These are phyloP conservation scores for Calosoma granatense DNA, from an alignment of 1,140 invertebrate genomes.

Conservation along the genomic window DNA sequence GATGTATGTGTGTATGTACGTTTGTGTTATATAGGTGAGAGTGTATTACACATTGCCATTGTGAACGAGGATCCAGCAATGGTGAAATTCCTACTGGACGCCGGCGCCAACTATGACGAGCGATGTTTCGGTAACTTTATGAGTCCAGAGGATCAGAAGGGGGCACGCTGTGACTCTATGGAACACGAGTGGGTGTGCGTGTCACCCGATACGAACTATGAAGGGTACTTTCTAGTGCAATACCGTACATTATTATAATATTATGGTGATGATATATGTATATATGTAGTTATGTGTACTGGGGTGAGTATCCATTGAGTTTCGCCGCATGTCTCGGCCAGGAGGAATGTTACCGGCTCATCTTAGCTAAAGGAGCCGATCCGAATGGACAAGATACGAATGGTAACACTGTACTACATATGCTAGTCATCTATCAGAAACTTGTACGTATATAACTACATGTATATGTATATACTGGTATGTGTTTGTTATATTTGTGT, in stretches of 20 bases:
- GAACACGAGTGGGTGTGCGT: conserved; percentile 91
- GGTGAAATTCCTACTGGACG: conserved; percentile 91
- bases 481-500: conserved; percentile 22
- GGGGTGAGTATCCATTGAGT: conserved; percentile 93
- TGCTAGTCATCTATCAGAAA: conserved; percentile 95
- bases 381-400: conserved; percentile 93
- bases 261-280: too few species aligned
- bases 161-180: conserved; percentile 70
- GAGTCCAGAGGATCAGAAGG: conserved; percentile 95
- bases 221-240: conserved; percentile 76
- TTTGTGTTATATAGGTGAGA: conserved; percentile 57
- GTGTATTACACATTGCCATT: conserved; percentile 91
- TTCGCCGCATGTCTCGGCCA: conserved; percentile 96
- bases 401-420: conserved; percentile 94
- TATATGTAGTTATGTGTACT: conserved; percentile 89
- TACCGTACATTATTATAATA: conserved; percentile 8
- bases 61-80: conserved; percentile 96
- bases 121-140: conserved; percentile 92
- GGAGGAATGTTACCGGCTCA: conserved; percentile 92
- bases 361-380: conserved; percentile 88
- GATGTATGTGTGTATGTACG: conserved; percentile 3
- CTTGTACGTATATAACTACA: conserved; percentile 44
- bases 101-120: conserved; percentile 83
- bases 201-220: conserved; percentile 79
- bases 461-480: conserved; percentile 8